Percentiles rank a stretch among this genome's conserved stretches.
Evolutionary conservation across 2,113 vertebrate species (phyloP).

Genomic region (Amblyornis subalaris): DNA sequence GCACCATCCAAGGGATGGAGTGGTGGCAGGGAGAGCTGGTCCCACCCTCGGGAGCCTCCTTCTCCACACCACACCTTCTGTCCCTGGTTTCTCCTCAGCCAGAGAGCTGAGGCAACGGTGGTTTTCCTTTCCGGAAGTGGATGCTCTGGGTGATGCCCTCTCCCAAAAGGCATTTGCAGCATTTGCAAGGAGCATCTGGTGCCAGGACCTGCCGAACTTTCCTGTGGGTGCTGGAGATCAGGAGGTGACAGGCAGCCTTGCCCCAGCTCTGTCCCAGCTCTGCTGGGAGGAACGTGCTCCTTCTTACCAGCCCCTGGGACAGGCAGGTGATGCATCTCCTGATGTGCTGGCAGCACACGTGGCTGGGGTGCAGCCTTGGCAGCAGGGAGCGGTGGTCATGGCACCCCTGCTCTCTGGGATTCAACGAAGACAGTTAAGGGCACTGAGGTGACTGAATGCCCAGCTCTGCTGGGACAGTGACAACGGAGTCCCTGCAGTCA

Average conservation of each 20-base stretch:
- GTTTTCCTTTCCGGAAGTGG: background rate
- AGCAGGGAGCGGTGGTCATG: background rate
- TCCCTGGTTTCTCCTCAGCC: background rate
- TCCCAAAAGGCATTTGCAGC: background rate
- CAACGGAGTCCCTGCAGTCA: background rate
- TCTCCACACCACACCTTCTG: background rate
- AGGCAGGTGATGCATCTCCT: constrained; percentile 39
- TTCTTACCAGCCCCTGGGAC: background rate
- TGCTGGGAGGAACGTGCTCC: no score
- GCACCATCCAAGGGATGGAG: background rate
- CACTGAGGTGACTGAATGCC: background rate
- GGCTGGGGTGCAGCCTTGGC: background rate
- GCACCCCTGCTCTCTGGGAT: background rate
- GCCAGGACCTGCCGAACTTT: background rate
- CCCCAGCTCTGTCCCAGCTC: background rate
- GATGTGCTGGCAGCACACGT: background rate
- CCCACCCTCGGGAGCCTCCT: accelerated
- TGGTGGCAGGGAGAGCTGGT: background rate
- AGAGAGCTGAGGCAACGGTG: background rate
- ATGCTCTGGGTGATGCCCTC: background rate
- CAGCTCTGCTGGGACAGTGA: background rate
- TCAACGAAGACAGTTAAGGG: background rate
- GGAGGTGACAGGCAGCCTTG: background rate
- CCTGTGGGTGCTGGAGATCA: accelerated
- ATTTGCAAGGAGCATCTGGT: background rate